A percentile compares a stretch with the other conserved stretches of the same genome.
phyloP scores from a whole-genome alignment of 1,140 invertebrate genomes.

The Panagrolaimus sp. region DNA sequence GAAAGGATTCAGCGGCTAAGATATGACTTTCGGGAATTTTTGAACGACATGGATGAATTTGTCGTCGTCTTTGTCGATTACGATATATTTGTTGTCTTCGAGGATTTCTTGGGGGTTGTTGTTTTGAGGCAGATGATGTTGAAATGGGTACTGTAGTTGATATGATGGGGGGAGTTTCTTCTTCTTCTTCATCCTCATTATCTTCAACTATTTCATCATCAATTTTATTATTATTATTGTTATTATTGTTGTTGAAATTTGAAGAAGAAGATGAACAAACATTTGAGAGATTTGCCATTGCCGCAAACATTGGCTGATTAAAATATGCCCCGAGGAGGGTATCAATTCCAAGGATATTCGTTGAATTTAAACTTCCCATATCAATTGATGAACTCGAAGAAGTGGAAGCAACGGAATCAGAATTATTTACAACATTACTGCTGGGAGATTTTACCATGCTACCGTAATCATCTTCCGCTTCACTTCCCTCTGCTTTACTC shows the following conservation, averaged over 20 bases:
- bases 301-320: constrained; percentile 9
- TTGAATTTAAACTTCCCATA: neutral
- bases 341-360: neutral
- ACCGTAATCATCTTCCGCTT: constrained; percentile 11
- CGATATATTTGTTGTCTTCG: neutral
- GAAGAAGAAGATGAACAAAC: neutral
- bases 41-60: neutral
- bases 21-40: neutral
- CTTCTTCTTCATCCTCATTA: too few species aligned
- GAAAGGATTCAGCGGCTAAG: neutral
- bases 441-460: neutral
- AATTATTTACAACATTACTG: neutral
- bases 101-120: neutral
- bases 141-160: neutral
- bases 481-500: constrained; percentile 8
- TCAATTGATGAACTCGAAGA: neutral
- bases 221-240: neutral
- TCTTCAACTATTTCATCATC: too few species aligned
- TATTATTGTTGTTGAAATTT: neutral
- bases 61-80: too few species aligned
- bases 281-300: neutral
- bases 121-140: neutral
- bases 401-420: constrained; percentile 14
- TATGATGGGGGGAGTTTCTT: neutral
- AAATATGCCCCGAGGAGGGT: constrained; percentile 4